Conservation (phyloP, 1,140 invertebrate species). For the Microplitis demolitor region DNA sequence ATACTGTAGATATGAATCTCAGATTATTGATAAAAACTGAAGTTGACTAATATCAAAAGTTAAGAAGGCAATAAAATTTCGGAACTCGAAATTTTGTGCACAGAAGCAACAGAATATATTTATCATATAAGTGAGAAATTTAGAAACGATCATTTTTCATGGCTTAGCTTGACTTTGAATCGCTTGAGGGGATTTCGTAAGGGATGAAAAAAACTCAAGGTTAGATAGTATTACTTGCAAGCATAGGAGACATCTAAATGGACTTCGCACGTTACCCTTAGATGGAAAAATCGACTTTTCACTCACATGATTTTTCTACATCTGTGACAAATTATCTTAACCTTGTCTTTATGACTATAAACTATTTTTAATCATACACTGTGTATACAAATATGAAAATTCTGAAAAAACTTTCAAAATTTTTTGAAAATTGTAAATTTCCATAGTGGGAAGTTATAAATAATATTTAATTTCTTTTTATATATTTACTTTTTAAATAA, state of each 20-base stretch:
- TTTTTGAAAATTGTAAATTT: too few species aligned
- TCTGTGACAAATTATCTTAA: slow-evolving; percentile 34
- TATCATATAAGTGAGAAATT: slow-evolving; percentile 64
- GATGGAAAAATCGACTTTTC: slow-evolving; percentile 7
- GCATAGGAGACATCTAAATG: slow-evolving; percentile 50
- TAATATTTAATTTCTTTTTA: slow-evolving; percentile 13
- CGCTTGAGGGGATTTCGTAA: slow-evolving; percentile 6
- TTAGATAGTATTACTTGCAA: slow-evolving; percentile 55
- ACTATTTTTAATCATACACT: slow-evolving; percentile 33
- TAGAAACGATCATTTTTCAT: slow-evolving; percentile 62
- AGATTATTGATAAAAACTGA: too few species aligned
- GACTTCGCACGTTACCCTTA: slow-evolving; percentile 50
- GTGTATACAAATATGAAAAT: slow-evolving; percentile 31
- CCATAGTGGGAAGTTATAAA: slow-evolving; percentile 40
- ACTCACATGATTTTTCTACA: slow-evolving; percentile 55
- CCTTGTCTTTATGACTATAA: slow-evolving; percentile 33
- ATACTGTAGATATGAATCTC: too few species aligned
- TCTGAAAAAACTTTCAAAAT: slow-evolving; percentile 46
- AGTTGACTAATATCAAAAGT: too few species aligned
- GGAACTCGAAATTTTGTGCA: slow-evolving; percentile 14
- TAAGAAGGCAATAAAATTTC: too few species aligned
- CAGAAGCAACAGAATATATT: slow-evolving; percentile 49
- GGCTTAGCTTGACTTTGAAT: slow-evolving; percentile 48
- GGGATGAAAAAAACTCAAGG: slow-evolving; percentile 16
- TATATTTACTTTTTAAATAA: background rate